phyloP scores from a whole-genome alignment of 1,140 invertebrate species.

The Onthophagus taurus region DNA sequence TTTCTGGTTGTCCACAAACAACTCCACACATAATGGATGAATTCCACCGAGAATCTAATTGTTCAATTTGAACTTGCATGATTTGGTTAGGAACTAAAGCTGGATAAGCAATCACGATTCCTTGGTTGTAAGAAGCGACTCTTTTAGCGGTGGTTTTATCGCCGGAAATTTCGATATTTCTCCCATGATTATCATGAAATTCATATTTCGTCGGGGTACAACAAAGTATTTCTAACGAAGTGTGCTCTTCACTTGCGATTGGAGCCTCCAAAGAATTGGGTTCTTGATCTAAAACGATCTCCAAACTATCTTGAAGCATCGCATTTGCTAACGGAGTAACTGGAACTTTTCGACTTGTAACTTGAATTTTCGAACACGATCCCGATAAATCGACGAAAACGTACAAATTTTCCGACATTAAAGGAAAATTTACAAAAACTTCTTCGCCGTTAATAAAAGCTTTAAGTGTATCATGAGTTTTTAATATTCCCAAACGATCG shows the following conservation, averaged over 20 bases:
- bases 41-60: constrained; percentile 65
- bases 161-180: constrained; percentile 57
- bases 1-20: constrained; percentile 57
- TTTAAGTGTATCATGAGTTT: constrained; percentile 50
- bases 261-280: constrained; percentile 24
- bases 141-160: constrained; percentile 48
- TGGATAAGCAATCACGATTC: constrained; percentile 49
- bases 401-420: constrained; percentile 27
- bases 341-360: constrained; percentile 35
- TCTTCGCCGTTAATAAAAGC: constrained; percentile 73
- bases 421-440: constrained; percentile 42
- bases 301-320: constrained; percentile 52
- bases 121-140: constrained; percentile 68
- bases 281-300: constrained; percentile 49
- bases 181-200: constrained; percentile 60
- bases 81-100: constrained; percentile 34
- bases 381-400: constrained; percentile 31
- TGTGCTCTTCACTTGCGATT: constrained; percentile 24
- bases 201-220: constrained; percentile 40
- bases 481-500: constrained; percentile 58
- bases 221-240: constrained; percentile 23
- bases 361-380: constrained; percentile 29
- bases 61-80: constrained; percentile 60
- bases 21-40: constrained; percentile 70
- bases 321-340: constrained; percentile 50